Base-by-base conservation (phyloP, 1,140 invertebrate species). In the Anastatus disparis region DNA sequence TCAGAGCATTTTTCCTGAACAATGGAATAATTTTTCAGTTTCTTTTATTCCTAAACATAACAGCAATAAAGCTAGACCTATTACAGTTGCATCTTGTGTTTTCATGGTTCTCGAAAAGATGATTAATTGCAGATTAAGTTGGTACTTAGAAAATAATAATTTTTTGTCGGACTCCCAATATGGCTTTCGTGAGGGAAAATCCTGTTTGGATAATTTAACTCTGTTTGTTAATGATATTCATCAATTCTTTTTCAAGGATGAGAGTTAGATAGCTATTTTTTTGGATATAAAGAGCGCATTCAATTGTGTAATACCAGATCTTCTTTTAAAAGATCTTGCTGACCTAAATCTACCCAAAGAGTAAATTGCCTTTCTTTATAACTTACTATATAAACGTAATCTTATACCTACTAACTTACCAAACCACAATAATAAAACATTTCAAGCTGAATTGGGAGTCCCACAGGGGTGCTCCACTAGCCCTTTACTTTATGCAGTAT, bases 1-100 rank as follows among this genome's bases (percentile, higher is more conserved):
- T 2, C 17, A 46, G 13, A 10, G 56, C 7, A 20, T n/a, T 0
- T 77, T 76, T 62, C 76, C 78, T 4, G 58, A 64, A 13, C 42
- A 70, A 26, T 78, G 77, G 75, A 73, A 64, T 22, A 29, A 61
- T 1, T 72, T 72, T 53, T 35, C 73, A 12, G 48, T 74, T 20
- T 73, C 75, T 31, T 76, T 76, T 53, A 76, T 78, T 13, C 74
- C 76, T 1, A 77, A 77, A 44, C 48, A 55, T 15, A 72, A 75
- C 55, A 10, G 46, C 0, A 50, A 56, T 22, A 78, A 77, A 50
- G 63, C 74, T 2, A 67, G 74, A 40, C 77, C 77, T 0, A 78
- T 78, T 24, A 66, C 74, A 1, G 40, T 76, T 17, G 71, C 73
- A 13, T 74, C 58, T 3, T 73, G 72, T 56, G 4, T 74, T 2